These are phyloP conservation scores for Perca flavescens DNA, from an alignment of 2,113 vertebrate species.

Conservation along the genomic window DNA sequence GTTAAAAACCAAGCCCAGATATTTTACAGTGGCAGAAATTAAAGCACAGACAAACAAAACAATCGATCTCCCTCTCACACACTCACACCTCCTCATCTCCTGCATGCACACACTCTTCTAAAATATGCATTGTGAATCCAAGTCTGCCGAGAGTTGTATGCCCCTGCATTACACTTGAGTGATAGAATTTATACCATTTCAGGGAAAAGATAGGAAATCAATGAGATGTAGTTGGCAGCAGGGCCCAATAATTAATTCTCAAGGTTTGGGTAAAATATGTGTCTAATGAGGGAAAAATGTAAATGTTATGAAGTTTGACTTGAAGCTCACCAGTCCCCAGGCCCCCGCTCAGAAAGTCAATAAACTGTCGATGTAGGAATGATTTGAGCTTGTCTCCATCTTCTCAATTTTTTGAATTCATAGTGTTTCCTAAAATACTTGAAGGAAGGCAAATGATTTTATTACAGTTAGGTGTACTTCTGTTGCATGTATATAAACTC, in stretches of 20 bases:
- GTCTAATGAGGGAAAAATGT: conserved; percentile 76
- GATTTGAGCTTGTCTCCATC: conserved; percentile 27
- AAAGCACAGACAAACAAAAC: conserved; percentile 47
- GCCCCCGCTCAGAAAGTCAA: conserved; percentile 49
- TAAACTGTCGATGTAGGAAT: conserved; percentile 44
- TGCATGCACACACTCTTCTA: conserved; percentile 18
- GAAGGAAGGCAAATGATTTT: background rate
- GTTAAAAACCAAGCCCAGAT: conserved; percentile 38
- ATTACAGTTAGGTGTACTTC: background rate
- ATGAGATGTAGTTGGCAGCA: conserved; percentile 62
- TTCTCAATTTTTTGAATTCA: conserved; percentile 18
- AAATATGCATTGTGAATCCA: conserved; percentile 71
- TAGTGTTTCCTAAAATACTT: conserved; percentile 23
- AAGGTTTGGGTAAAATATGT: conserved; percentile 74
- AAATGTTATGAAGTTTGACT: conserved; percentile 69
- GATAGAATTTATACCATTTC: conserved; percentile 74
- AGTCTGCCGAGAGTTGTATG: conserved; percentile 39
- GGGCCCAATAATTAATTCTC: conserved; percentile 75
- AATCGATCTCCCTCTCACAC: conserved; percentile 52
- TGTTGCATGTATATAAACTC: background rate
- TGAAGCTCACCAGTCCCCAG: background rate
- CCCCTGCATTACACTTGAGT: conserved; percentile 64
- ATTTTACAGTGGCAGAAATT: conserved; percentile 38
- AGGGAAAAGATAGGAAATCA: conserved; percentile 63
- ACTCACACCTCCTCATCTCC: background rate